Evolutionary conservation across 1,140 invertebrate genomes (phyloP), one percentile per base, ranked within the genome.

Genomic region (Dinoponera quadriceps): DNA sequence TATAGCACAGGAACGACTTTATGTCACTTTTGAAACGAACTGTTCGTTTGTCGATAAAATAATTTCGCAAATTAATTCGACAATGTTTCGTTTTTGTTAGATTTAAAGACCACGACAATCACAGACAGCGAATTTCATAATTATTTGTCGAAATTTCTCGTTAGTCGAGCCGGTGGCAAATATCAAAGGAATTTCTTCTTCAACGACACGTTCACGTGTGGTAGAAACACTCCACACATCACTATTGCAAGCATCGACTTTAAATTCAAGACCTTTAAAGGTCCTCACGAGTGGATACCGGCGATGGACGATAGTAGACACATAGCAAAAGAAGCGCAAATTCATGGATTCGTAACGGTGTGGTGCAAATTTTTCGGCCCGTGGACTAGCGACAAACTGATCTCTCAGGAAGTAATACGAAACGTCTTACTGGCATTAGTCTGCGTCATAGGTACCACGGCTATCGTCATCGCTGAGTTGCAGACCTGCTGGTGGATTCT

Each of bases 361-460:
- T 97, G 96, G 96, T 95, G 96, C 13, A 95, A 96, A 91, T 94
- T 95, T 55, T 97, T 97, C 89, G 96, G 95, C 7, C 95, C 96
- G 59, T 98, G 97, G 97, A 96, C 96, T 16, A 97, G 97, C 0
- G 97, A 98, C 90, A 97, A 97, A 92, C 95, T 97, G 59, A 97
- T 98, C 51, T 95, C 96, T 3, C 92, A 95, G 51, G 97, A 98
- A 94, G 95, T 98, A 1, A 96, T 96, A 69, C 95, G 97, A 78
- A 98, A 98, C 94, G 94, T 98, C 66, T 95, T 96, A 33, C 92
- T 98, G 65, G 97, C 98, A 0, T 94, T 98, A 66, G 83, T 97
- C 9, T 97, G 97, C 90, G 97, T 98, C 3, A 97, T 98, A 95
- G 89, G 96, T 18, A 97, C 97, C 59, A 98, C 98, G 14, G 91